Conservation (phyloP, 2,113 vertebrate genomes). For the Oncorhynchus kisutch region DNA sequence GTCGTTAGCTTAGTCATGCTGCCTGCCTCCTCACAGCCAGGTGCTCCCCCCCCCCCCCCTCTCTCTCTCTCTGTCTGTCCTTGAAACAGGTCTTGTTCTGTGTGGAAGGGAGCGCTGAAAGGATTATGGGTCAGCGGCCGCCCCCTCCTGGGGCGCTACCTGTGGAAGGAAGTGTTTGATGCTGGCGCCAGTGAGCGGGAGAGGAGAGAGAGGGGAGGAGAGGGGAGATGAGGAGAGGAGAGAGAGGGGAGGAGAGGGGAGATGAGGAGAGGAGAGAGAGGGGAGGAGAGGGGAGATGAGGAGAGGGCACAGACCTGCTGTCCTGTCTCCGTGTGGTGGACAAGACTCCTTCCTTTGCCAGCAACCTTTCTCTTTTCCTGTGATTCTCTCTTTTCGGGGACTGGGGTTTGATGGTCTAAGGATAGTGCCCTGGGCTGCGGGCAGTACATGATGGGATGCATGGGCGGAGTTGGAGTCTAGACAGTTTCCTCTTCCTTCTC, state of each 20-base stretch:
- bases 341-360: background rate
- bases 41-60: no score
- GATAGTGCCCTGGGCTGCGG: no score
- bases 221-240: background rate
- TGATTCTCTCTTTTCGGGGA: background rate
- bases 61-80: no score
- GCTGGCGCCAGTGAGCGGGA: constrained; percentile 38
- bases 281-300: no score
- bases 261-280: background rate
- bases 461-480: no score
- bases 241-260: background rate
- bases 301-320: constrained; percentile 8
- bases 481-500: background rate
- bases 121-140: constrained; percentile 52
- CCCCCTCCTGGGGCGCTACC: constrained; percentile 50
- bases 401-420: background rate
- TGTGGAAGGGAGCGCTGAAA: constrained; percentile 12
- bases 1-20: no score
- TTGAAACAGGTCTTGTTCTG: no score
- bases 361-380: background rate
- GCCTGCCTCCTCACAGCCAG: no score
- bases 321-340: background rate
- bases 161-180: constrained; percentile 64
- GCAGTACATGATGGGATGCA: no score
- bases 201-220: no score